phyloP scores from a whole-genome alignment of 2,888 invertebrate species.

The Tinea semifulvella region DNA sequence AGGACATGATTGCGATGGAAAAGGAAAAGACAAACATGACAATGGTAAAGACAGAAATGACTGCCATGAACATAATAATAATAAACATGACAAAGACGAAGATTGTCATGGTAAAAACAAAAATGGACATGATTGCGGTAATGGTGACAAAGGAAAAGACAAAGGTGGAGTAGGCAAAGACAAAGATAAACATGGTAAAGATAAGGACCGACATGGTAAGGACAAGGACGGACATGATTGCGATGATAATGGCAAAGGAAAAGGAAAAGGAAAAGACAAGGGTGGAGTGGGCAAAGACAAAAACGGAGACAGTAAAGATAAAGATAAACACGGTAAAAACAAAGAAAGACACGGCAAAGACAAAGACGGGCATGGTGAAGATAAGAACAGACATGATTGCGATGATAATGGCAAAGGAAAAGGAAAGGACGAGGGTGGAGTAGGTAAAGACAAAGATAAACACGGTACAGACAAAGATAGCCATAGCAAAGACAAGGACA shows the following conservation, averaged over 20 bases:
- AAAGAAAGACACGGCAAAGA: constrained; percentile 2
- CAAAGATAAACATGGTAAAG: no score
- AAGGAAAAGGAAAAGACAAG: constrained; percentile 5
- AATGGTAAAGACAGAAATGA: neutral
- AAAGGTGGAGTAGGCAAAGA: no score
- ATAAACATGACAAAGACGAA: no score
- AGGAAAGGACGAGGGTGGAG: neutral
- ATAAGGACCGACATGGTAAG: no score
- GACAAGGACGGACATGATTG: no score
- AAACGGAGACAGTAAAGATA: neutral
- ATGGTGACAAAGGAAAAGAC: no score
- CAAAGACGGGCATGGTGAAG: neutral
- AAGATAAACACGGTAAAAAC: neutral
- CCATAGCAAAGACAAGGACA: constrained; percentile 5
- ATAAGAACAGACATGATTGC: neutral
- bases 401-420: neutral
- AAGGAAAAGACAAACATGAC: neutral
- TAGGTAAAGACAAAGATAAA: constrained; percentile 9
- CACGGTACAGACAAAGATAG: constrained; percentile 8
- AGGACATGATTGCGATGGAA: no score
- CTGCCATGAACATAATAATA: no score
- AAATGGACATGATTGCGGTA: neutral
- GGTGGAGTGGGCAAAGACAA: neutral
- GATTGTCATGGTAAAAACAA: no score
- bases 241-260: no score